Percentiles rank a stretch among this genome's conserved stretches.
Evolutionary conservation across 2,797 vertebrate genomes (phyloP).

Genomic region (Choloepus didactylus): DNA sequence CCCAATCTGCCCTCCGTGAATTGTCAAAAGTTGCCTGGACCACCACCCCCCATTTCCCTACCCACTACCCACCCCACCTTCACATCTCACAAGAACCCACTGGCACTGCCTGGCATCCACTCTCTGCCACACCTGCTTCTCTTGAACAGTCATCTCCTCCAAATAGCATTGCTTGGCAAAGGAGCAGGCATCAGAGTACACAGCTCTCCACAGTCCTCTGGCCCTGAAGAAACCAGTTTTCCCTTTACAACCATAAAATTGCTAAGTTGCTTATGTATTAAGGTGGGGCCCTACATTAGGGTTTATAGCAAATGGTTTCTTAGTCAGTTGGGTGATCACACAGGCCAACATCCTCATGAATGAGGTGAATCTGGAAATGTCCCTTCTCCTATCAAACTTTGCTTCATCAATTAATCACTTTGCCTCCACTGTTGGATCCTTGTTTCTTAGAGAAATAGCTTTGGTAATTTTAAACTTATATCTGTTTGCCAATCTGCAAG

Average conservation of each 20-base stretch:
- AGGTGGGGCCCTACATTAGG: not conserved
- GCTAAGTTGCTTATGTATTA: not conserved
- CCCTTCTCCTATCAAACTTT: not conserved
- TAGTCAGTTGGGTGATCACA: not conserved
- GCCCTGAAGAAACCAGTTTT: not conserved
- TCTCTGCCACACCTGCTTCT: not conserved
- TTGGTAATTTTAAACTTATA: not conserved
- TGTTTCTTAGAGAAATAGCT: not conserved
- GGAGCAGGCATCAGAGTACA: not conserved
- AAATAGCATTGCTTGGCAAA: not conserved
- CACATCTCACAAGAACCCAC: not conserved
- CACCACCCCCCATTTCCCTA: not conserved
- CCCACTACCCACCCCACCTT: too few species aligned
- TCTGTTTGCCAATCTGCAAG: not conserved
- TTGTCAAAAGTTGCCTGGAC: not conserved
- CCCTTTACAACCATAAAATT: not conserved
- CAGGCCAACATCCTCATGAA: not conserved
- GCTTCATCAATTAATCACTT: not conserved
- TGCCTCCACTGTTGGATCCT: not conserved
- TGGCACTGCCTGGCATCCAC: not conserved
- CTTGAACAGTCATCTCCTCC: not conserved
- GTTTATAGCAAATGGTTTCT: slow-evolving; percentile 19
- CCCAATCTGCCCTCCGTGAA: not conserved
- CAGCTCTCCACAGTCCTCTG: not conserved
- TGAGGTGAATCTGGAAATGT: not conserved